Evolutionary conservation across 2,888 invertebrate species (phyloP), one percentile per base, ranked within the genome.

Genomic region (Clunio marinus): DNA sequence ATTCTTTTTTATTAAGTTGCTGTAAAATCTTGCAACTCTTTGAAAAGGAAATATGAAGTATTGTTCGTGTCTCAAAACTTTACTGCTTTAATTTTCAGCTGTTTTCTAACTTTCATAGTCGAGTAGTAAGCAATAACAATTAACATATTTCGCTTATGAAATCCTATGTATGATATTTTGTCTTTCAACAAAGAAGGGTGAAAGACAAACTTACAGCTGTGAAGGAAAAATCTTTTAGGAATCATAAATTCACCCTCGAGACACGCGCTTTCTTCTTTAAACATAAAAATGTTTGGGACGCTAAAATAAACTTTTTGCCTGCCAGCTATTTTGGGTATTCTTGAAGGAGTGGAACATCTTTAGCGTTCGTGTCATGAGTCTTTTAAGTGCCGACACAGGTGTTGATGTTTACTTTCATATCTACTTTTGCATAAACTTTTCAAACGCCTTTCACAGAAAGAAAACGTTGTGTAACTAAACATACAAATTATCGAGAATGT

Each of bases 121-220:
- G n/a, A n/a, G n/a, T n/a, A n/a, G 13, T 22, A 51, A 51, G 17
- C 28, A 46, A 25, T 41, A 24, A 41, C 63, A 65, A 65, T 65
- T 65, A 65, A 65, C 63, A 65, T 65, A 65, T 65, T 65, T 41
- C 28, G 17, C 45, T 27, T 46, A 65, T 65, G 46, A 65, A 45
- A 27, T 24, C 25, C 41, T 20, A n/a, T 46, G 63, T 28, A 8
- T 46, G 22, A 60, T 45, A 28, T 37, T n/a, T 24, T n/a, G 17
- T n/a, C n/a, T n/a, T 22, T 20, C 2, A 41, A 41, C 10, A 51
- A 17, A 24, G 20, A 22, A 37, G 24, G 62, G 51, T 51, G 51
- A 22, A 17, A 22, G 7, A 32, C 35, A 51, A 3, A 17, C n/a
- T 51, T 51, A 7, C 51, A 51, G 20, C 17, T 51, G 51, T 22